Percentiles rank a stretch among this genome's conserved stretches.
phyloP scores from a whole-genome alignment of 2,113 vertebrate species.

The Diadophis punctatus region DNA sequence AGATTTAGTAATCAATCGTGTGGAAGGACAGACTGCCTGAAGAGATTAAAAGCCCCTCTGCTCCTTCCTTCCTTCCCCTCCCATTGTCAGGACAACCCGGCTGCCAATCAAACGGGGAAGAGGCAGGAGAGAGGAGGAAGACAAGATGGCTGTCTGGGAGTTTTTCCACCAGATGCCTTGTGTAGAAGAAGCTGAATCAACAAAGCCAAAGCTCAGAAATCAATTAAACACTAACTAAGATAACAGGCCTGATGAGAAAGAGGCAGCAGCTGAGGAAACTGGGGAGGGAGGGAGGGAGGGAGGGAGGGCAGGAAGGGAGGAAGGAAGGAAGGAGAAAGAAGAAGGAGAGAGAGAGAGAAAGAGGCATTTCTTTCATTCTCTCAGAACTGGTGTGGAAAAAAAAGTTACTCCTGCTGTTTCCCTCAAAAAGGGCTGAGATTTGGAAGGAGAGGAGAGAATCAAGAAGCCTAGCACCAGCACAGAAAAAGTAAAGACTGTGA shows the following conservation, averaged over 20 bases:
- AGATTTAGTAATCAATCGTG: neutral
- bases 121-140: neutral
- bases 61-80: neutral
- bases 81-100: neutral
- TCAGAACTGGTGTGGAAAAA: neutral
- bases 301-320: too few relatives aligned
- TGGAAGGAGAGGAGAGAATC: neutral
- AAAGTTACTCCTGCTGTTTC: neutral
- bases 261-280: neutral
- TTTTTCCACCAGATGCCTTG: neutral
- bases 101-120: neutral
- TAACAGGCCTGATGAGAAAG: neutral
- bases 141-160: neutral
- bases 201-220: neutral
- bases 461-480: neutral
- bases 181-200: neutral
- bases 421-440: neutral
- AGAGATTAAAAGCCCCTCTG: neutral
- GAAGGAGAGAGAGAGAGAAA: rapidly evolving
- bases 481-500: neutral
- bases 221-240: neutral
- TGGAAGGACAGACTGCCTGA: neutral
- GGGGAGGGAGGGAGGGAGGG: rapidly evolving
- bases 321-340: too few relatives aligned
- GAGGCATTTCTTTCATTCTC: neutral